Base-by-base conservation (phyloP, 2,113 vertebrate genomes). In the Poeciliopsis prolifica region DNA sequence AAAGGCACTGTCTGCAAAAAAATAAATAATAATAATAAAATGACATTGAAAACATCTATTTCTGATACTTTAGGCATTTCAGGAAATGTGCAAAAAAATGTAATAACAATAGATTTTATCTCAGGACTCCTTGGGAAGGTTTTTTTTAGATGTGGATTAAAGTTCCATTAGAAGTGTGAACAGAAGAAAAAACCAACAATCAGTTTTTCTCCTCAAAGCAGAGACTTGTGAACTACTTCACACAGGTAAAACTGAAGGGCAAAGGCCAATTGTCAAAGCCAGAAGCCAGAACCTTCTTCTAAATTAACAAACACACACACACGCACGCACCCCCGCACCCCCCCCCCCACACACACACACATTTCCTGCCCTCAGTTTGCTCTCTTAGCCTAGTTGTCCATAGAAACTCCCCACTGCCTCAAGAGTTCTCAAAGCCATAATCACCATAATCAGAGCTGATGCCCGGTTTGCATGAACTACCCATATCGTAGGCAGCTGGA, bases 401-500 rank as follows among this genome's bases (percentile, higher is more conserved):
- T 87, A 90, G 92, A 84, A 62, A 81, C 89, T 95, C 66, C 80
- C 70, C 82, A 81, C 90, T 91, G 95, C 93, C 94, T 92, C 89
- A 87, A 84, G 92, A 92, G 92, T 86, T 89, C 90, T 94, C 91
- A 92, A 93, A 93, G 82, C 89, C 83, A 92, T 95, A 94, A 96
- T 96, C 92, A 96, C 94, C 93, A 93, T 96, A 96, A 97, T 96
- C 95, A 96, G 92, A 94, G 90, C 88, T 95, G 93, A 94, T 92
- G 94, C 89, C 90, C 95, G 92, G 94, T 95, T 96, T 95, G 92
- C 94, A 95, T 94, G 93, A 94, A 91, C 87, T 93, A 94, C 83
- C 88, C 70, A 69, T 70, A 85, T 89, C 88, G 92, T 84, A 90
- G 90, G 92, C 95, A 96, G 94, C 94, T 95, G 95, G 94, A 94